Base-by-base conservation (phyloP, 2,888 invertebrate species). In the Eulithis testata region DNA sequence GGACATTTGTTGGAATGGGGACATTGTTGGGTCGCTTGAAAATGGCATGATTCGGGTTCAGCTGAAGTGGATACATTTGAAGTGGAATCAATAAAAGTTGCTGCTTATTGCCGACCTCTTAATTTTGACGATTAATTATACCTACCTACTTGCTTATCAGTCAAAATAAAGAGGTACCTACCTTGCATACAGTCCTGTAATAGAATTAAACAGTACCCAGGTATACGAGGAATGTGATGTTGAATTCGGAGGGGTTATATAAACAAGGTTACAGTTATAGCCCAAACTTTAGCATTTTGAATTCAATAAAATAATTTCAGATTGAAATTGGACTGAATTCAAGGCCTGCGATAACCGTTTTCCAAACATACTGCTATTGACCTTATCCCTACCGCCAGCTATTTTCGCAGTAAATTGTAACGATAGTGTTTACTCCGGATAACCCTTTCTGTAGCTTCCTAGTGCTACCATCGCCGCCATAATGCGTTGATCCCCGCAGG, bases 401-500 rank as follows among this genome's bases (percentile, higher is more conserved):
- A 60, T 60, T 60, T 60, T 40, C 55, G 51, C 55, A 55, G 61
- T 65, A 61, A 57, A 61, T 47, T 53, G 52, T 65, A 36, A 60
- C 57, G 57, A 45, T 51, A 45, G 40, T 62, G 54, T 60, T 45
- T 65, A 57, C 60, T 52, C 37, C n/a, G 12, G 45, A 14, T 43
- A 50, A 55, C 50, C 58, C 59, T 45, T 63, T 54, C 45, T 12
- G 45, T 27, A 55, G 37, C 45, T 54, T 55, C 50, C n/a, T 44
- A 65, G 56, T 44, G 50, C 53, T 31, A 31, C 31, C 55, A 58
- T 14, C 37, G 53, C 49, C 54, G 51, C 49, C 61, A 52, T 56
- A 66, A 63, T 60, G 56, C 55, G 66, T 60, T 60, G 66, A 63
- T 56, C 49, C 54, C 59, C 52, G 60, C 55, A 37, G 60, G 63